A percentile compares a stretch with the other conserved stretches of the same genome.
Conservation (phyloP, 1,140 invertebrate species). For the Watersipora subatra region DNA sequence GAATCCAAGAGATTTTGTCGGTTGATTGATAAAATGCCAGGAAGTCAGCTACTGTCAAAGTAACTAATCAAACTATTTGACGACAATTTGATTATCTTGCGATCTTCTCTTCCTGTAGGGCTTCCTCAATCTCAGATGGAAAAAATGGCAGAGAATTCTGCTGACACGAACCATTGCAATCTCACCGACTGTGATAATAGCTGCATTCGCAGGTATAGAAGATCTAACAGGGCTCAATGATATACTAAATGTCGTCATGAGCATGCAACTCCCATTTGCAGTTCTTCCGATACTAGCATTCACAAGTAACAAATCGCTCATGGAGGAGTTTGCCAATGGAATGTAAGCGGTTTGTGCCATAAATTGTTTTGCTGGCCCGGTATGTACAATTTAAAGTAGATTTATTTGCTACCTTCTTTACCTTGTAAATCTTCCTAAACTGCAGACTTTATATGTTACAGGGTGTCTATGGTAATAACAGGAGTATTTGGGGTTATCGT, state of each 20-base stretch:
- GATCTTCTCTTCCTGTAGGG: constrained; percentile 46
- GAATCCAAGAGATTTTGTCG: too few relatives aligned
- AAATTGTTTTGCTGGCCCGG: neutral
- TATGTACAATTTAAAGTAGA: too few relatives aligned
- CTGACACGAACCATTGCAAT: constrained; percentile 76
- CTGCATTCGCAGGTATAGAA: constrained; percentile 56
- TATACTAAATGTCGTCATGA: constrained; percentile 78
- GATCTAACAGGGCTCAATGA: constrained; percentile 74
- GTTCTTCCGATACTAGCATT: constrained; percentile 75
- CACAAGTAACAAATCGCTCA: constrained; percentile 61
- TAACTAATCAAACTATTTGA: too few relatives aligned
- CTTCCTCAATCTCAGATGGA: constrained; percentile 75
- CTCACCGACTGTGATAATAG: constrained; percentile 68
- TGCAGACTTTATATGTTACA: too few relatives aligned
- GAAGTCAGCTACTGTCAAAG: too few relatives aligned
- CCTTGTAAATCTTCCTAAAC: too few relatives aligned
- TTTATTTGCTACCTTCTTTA: too few relatives aligned
- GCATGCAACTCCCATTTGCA: constrained; percentile 55
- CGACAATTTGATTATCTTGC: constrained; percentile 1
- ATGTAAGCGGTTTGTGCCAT: constrained; percentile 21
- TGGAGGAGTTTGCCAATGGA: constrained; percentile 45
- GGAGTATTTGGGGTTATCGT: constrained; percentile 54
- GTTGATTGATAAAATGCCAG: too few relatives aligned
- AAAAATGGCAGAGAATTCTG: constrained; percentile 73
- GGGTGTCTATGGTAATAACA: constrained; percentile 49